Evolutionary conservation across 2,888 invertebrate species (phyloP), one percentile per base, ranked within the genome.

Genomic region (Tanypteryx hageni): DNA sequence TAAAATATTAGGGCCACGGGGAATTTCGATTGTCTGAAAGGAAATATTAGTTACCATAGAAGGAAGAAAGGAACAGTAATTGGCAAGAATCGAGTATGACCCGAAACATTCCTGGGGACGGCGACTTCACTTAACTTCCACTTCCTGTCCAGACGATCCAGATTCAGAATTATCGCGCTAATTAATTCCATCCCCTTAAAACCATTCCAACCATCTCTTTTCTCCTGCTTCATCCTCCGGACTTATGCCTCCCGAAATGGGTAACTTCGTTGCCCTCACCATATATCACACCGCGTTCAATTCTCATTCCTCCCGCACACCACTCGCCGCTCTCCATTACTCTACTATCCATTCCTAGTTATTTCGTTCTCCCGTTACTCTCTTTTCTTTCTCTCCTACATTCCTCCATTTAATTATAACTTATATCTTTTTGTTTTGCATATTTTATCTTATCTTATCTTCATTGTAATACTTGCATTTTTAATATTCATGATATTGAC

Each of bases 161-260:
- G 68, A n/a, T 68, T 1, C 76, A 10, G 22, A 18, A 76, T 76
- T 14, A 27, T 5, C 27, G 22, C 13, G 22, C 76, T 76, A 76
- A 76, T 76, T 76, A 76, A 76, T 76, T 22, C 76, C 27, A 76
- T 76, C 76, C 76, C 27, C 76, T 76, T 76, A 27, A 76, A 76
- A 76, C 44, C 44, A 44, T 44, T 44, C 44, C 44, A 44, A 44
- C 44, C 44, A 44, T 44, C 44, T 44, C 44, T 44, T 44, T 44
- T 5, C 44, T 44, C 44, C 5, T 44, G 44, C 44, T 44, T 5
- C 44, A 44, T 44, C 44, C 44, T 44, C 1, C 5, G 44, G 44
- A 1, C 44, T 5, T 44, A 44, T 44, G 44, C 44, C 5, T 44
- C 44, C 44, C 1, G 44, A 1, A 44, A 44, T 44, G 44, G 1